phyloP scores from a whole-genome alignment of 2,888 invertebrate genomes.

The Trichogramma evanescens region DNA sequence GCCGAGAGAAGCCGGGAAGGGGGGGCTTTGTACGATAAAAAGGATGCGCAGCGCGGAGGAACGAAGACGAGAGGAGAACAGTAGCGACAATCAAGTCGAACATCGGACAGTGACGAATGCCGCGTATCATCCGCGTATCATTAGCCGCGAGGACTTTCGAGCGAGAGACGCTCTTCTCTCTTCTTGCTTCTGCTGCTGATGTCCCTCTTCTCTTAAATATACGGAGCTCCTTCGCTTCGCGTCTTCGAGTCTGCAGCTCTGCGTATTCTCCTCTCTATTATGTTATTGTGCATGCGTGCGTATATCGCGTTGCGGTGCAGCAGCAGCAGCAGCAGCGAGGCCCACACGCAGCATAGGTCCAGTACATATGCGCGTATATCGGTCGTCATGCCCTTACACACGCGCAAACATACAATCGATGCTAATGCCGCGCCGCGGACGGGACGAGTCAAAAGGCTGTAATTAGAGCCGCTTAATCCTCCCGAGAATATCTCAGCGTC shows the following conservation, averaged over 20 bases:
- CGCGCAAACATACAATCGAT: slow-evolving; percentile 8
- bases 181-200: slow-evolving; percentile 15
- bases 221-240: slow-evolving; percentile 10
- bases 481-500: not conserved
- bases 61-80: slow-evolving; percentile 28
- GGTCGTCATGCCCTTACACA: not conserved
- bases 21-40: not conserved
- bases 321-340: not conserved
- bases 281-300: not conserved
- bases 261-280: not conserved
- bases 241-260: slow-evolving; percentile 15
- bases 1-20: slow-evolving; percentile 7
- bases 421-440: slow-evolving; percentile 11
- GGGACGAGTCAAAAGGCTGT: not conserved
- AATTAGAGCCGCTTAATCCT: slow-evolving; percentile 20
- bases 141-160: slow-evolving; percentile 32
- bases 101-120: slow-evolving; percentile 46
- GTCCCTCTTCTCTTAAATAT: slow-evolving; percentile 5
- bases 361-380: not conserved
- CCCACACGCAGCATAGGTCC: slow-evolving; percentile 9
- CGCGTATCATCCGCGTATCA: slow-evolving; percentile 45
- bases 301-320: not conserved
- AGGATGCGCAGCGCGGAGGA: slow-evolving; percentile 2
- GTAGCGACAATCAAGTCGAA: slow-evolving; percentile 44
- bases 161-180: slow-evolving; percentile 32